A percentile compares a stretch with the other conserved stretches of the same genome.
These are phyloP conservation scores for Theonella swinhoei DNA, from an alignment of 37 sponge, comb jelly and placozoan species.

Conservation along the genomic window DNA sequence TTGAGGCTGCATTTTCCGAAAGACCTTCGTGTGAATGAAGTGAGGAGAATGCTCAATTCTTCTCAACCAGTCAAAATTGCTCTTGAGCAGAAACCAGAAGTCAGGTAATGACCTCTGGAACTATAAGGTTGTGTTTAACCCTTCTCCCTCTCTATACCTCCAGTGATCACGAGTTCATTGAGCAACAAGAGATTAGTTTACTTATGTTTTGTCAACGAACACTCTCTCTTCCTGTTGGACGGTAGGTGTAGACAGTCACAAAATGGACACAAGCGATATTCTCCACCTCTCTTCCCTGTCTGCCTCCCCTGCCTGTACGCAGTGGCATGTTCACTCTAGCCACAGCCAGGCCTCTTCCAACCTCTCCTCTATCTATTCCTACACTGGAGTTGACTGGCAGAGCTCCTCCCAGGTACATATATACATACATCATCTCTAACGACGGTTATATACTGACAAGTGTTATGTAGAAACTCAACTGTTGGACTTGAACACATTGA, in stretches of 20 bases:
- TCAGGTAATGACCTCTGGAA: constrained; percentile 65
- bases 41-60: constrained; percentile 72
- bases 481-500: constrained; percentile 80
- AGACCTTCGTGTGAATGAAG: constrained; percentile 79
- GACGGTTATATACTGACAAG: background rate
- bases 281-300: background rate
- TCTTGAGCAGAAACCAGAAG: constrained; percentile 82
- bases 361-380: constrained; percentile 69
- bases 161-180: constrained; percentile 90
- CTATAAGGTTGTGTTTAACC: no score
- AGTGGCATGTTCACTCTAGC: constrained; percentile 89
- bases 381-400: constrained; percentile 72
- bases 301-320: background rate
- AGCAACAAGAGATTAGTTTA: constrained; percentile 78
- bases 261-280: background rate
- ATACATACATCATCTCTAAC: background rate
- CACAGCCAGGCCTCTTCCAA: constrained; percentile 57
- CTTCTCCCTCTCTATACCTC: background rate
- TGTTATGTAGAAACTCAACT: constrained; percentile 47
- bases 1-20: constrained; percentile 55
- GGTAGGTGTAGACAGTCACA: constrained; percentile 34
- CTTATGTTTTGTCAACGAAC: constrained; percentile 81
- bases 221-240: constrained; percentile 92
- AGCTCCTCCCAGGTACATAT: constrained; percentile 51
- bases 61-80: constrained; percentile 72